Base-by-base conservation (phyloP, 1,140 invertebrate genomes). In the Apocrypta bakeri region DNA sequence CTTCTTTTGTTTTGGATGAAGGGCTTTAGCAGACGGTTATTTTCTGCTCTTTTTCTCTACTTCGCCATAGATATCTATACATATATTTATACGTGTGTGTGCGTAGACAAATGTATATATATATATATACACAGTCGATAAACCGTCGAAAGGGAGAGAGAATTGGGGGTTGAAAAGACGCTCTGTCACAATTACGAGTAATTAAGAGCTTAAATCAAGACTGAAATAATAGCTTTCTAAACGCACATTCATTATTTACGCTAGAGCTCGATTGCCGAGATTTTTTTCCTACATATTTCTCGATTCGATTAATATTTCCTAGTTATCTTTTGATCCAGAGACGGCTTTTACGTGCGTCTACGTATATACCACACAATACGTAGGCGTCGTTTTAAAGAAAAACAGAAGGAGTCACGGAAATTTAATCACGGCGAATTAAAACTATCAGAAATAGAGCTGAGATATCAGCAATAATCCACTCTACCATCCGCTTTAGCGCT, bases 201-300 rank as follows among this genome's bases (percentile, higher is more conserved):
- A 75, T 81, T 81, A 75, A 81, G 69, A 37, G 61, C 42, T 27
- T 25, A 75, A 75, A 81, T 75, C 61, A 68, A 56, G 72, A 14
- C 69, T 64, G 24, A 56, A 75, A 81, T 68, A 64, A 74, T n/a
- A 29, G 56, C 29, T 73, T 64, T 73, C 24, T 71, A n/a, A 29
- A 6, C 2, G 8, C 21, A 14, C 29, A 1, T 3, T 63, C 68
- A 61, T 71, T 79, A 73, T 80, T 80, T 73, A 73, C 79, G 33
- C 56, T 21, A 6, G 17, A n/a, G 69, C 56, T 80, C 63, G 73
- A 80, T 88, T 85, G 80, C 79, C 80, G 71, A 84, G 74, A 83
- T 79, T 85, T 79, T 85, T 84, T 85, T 83, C 74, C 77, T 37
- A 80, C 68, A 11, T 9, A 29, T 24, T 64, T 24, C 64, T 21